A percentile compares a stretch with the other conserved stretches of the same genome.
These are phyloP conservation scores for Catalaphyllia jardinei DNA, from an alignment of 64 coral and sea anemone species.

Conservation along the genomic window DNA sequence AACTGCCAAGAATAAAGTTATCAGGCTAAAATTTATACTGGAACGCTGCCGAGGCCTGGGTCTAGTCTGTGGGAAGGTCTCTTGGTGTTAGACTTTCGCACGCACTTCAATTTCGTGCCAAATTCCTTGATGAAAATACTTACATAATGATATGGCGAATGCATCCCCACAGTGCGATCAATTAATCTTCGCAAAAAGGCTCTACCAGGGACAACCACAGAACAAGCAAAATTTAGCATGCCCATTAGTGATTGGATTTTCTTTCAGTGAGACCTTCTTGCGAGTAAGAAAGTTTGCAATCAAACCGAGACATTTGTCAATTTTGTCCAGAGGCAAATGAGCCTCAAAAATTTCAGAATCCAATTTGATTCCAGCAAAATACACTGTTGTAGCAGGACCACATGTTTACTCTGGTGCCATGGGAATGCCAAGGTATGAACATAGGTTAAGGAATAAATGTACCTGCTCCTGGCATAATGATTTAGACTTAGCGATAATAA, in stretches of 20 bases:
- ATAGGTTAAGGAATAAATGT: neutral
- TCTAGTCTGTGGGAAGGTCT: too few species aligned
- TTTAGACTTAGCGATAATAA: neutral
- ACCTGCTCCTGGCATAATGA: neutral
- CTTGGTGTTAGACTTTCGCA: too few species aligned
- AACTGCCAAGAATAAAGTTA: too few species aligned
- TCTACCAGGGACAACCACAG: slow-evolving; percentile 34
- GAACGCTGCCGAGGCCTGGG: too few species aligned
- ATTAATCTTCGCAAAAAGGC: slow-evolving; percentile 24
- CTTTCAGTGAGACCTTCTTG: neutral
- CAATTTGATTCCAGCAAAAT: slow-evolving; percentile 22
- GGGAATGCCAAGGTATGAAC: slow-evolving; percentile 1
- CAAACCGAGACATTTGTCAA: neutral
- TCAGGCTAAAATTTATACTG: too few species aligned
- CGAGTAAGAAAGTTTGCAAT: neutral
- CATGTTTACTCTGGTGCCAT: neutral
- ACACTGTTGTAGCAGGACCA: neutral
- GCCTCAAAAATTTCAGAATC: neutral
- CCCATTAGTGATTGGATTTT: neutral
- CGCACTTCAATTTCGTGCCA: too few species aligned
- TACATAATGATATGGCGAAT: neutral
- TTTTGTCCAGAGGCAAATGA: neutral
- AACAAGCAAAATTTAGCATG: slow-evolving; percentile 39
- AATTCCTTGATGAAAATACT: too few species aligned
- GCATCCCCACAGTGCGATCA: neutral